Conservation (phyloP, 2,888 invertebrate species). For the Poecilobothrus nobilitatus region DNA sequence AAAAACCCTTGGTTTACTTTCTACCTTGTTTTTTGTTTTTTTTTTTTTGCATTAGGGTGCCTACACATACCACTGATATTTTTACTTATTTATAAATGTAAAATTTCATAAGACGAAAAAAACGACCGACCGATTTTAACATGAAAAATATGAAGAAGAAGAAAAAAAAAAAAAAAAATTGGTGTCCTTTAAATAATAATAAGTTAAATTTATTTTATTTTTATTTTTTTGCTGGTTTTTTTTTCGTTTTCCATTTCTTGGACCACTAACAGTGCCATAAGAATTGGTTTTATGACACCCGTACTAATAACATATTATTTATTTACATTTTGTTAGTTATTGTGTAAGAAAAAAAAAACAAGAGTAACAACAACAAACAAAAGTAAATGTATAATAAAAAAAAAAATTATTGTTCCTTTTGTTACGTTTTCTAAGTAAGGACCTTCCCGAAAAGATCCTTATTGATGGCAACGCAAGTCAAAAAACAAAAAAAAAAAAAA, state of each 20-base stretch:
- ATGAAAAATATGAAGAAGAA: too few species aligned
- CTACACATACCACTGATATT: too few species aligned
- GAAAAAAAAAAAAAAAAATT: too few species aligned
- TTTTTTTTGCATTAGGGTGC: too few species aligned
- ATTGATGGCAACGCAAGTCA: too few species aligned
- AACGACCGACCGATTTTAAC: too few species aligned
- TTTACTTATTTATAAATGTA: too few species aligned
- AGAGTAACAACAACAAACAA: neutral
- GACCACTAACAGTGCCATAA: neutral
- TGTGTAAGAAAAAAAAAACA: neutral
- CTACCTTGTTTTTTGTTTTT: too few species aligned
- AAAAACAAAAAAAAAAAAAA: too few species aligned
- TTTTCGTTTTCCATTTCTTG: too few species aligned
- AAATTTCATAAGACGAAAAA: too few species aligned
- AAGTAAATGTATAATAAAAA: neutral
- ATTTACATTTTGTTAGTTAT: neutral
- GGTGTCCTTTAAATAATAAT: neutral
- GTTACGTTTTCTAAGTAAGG: neutral
- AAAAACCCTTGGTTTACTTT: too few species aligned
- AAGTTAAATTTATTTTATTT: neutral
- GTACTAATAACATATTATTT: conserved; percentile 1
- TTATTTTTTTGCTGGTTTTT: neutral
- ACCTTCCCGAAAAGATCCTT: neutral
- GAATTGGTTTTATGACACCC: conserved; percentile 2
- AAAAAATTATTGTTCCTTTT: neutral